Base-by-base conservation (phyloP, 92 coral and sea anemone genomes). In the Zoanthus sansibaricus region DNA sequence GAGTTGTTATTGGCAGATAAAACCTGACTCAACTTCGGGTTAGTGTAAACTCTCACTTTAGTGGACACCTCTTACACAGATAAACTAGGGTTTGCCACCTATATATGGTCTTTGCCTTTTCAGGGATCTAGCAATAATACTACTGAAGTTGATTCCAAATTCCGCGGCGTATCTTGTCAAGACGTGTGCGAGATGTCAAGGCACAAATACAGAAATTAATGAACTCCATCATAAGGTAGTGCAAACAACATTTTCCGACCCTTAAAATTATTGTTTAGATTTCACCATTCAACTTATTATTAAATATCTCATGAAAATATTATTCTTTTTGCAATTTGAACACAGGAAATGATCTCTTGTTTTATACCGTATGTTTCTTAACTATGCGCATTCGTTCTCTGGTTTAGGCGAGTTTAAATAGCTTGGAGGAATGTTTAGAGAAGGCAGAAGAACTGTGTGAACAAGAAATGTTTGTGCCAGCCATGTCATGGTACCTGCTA, bases 111-210 rank as follows among this genome's bases (percentile, higher is more conserved):
- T 83, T 46, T 77, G 25, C 15, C 33, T 52, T 58, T 52, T 3
- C 72, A 96, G 99, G 99, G 96, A 93, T 67, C 90, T 94, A 55
- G 95, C 94, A 44, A 75, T 97, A n/a, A 83, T 90, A 11, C 83
- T 97, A 51, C 87, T 95, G 76, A 84, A 90, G 67, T 56, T 49
- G 21, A 77, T 95, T 17, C 95, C 96, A 20, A 84, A 87, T 78
- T 83, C 88, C 76, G 93, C 90, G 14, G 96, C 84, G 62, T 87
- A 91, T 83, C 90, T 97, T 30, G 79, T 95, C 78, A 93, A 91
- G 89, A 73, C 94, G 70, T 95, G 98, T 75, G 99, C 99, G 18
- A 95, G 95, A 78, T 93, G 95, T 76, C 95, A 95, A 69, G 97
- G 95, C 52, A 88, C 95, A 5, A 89, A 87, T 7, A 76, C 92